phyloP scores from a whole-genome alignment of 2,797 vertebrate species.

The Acrossocheilus wenchowensis region DNA sequence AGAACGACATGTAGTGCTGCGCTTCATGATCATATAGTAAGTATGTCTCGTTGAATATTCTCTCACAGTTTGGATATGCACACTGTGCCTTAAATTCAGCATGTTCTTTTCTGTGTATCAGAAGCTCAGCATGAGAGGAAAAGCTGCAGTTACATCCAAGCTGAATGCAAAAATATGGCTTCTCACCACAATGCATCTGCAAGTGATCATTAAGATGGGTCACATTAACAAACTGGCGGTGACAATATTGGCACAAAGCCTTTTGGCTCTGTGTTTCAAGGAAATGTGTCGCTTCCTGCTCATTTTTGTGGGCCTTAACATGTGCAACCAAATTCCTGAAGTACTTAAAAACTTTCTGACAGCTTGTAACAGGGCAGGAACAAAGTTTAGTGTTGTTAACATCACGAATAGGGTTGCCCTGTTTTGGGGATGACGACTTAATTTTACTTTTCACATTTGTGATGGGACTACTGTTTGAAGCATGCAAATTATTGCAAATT shows the following conservation, averaged over 20 bases:
- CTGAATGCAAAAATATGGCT: conserved; percentile 98
- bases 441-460: conserved; percentile 60
- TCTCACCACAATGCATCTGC: conserved; percentile 97
- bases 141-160: conserved; percentile 96
- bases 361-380: conserved; percentile 87
- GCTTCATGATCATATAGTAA: conserved; percentile 98
- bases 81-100: conserved; percentile 94
- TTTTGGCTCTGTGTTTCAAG: conserved; percentile 99
- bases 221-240: conserved; percentile 96
- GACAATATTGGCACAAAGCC: conserved; percentile 98
- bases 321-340: conserved; percentile 99
- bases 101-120: conserved; percentile 93
- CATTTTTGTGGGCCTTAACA: conserved; percentile 93
- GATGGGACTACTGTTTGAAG: conserved; percentile 82
- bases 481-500: conserved; percentile 78
- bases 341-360: conserved; percentile 98
- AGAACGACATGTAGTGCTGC: conserved; percentile 98
- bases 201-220: conserved; percentile 98
- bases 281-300: conserved; percentile 94
- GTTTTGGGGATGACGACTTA: conserved; percentile 68
- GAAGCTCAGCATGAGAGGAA: conserved; percentile 92
- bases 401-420: conserved; percentile 84
- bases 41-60: conserved; percentile 94
- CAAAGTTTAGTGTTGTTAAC: conserved; percentile 88
- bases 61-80: conserved; percentile 97